A percentile compares a stretch with the other conserved stretches of the same genome.
Conservation (phyloP, 2,888 invertebrate genomes). For the Liopterus haemorrhoidalis region DNA sequence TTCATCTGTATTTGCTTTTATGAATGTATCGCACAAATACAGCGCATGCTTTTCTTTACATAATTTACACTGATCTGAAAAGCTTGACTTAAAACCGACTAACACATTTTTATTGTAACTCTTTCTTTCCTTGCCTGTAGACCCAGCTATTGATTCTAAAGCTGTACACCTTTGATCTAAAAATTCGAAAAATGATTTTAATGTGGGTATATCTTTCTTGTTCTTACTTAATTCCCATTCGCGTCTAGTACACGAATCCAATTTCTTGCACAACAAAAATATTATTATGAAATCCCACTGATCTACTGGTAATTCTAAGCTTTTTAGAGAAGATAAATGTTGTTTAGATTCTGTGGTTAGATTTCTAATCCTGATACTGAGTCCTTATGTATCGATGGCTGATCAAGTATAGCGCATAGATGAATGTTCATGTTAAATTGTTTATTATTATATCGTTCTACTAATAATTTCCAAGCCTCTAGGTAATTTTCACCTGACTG, state of each 20-base stretch:
- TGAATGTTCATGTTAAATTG: constrained; percentile 5
- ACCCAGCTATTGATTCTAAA: too few species aligned
- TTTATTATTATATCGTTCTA: constrained; percentile 4
- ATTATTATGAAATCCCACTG: constrained; percentile 2
- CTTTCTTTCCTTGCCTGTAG: too few species aligned
- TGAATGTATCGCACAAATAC: constrained; percentile 1
- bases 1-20: not conserved
- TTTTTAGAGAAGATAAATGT: not conserved
- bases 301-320: not conserved
- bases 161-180: constrained; percentile 2
- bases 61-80: not conserved
- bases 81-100: constrained; percentile 1
- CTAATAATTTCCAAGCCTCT: not conserved
- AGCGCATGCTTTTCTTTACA: constrained; percentile 1
- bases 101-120: too few species aligned
- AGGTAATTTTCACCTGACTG: not conserved
- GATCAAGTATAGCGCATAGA: not conserved
- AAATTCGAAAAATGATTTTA: not conserved
- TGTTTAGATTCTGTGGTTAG: constrained; percentile 4
- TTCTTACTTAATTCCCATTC: constrained; percentile 2
- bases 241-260: not conserved
- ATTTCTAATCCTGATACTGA: not conserved
- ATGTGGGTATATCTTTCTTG: not conserved
- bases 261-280: not conserved
- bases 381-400: not conserved